phyloP scores from a whole-genome alignment of 53 echinoderm and acorn worm genomes.

The Pentamera pediparva region DNA sequence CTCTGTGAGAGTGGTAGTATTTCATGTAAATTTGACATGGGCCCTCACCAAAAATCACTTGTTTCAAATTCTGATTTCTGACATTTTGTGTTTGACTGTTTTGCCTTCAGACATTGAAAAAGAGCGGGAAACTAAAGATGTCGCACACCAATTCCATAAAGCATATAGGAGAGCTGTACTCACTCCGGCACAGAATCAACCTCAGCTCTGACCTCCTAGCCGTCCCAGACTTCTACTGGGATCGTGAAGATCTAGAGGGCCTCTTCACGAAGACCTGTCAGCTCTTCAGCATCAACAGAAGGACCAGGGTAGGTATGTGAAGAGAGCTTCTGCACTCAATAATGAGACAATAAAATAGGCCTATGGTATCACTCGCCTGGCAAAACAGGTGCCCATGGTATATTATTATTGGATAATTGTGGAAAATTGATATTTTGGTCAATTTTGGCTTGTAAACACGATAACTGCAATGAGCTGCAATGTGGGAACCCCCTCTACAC shows the following conservation, averaged over 20 bases:
- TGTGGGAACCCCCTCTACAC: too few relatives aligned
- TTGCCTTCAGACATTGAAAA: background rate
- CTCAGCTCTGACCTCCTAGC: slow-evolving; percentile 91
- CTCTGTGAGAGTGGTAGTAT: too few relatives aligned
- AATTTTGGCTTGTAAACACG: too few relatives aligned
- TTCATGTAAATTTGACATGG: too few relatives aligned
- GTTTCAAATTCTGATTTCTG: background rate
- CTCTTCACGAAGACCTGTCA: slow-evolving; percentile 78
- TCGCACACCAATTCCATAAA: slow-evolving; percentile 70
- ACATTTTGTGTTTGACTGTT: background rate
- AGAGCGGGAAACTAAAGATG: slow-evolving; percentile 49
- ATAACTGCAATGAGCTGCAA: too few relatives aligned
- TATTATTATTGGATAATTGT: too few relatives aligned
- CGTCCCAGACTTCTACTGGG: slow-evolving; percentile 97
- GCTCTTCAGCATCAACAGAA: slow-evolving; percentile 66
- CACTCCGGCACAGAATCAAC: slow-evolving; percentile 82
- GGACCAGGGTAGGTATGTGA: slow-evolving; percentile 54
- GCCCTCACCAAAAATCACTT: background rate
- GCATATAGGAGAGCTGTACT: slow-evolving; percentile 80
- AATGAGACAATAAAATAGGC: too few relatives aligned
- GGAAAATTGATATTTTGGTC: too few relatives aligned
- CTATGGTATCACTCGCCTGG: too few relatives aligned
- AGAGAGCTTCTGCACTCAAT: background rate
- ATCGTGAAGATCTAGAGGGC: slow-evolving; percentile 69
- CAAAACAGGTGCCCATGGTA: too few relatives aligned